Evolutionary conservation across 1,140 invertebrate species (phyloP).

Genomic region (Littorina saxatilis): DNA sequence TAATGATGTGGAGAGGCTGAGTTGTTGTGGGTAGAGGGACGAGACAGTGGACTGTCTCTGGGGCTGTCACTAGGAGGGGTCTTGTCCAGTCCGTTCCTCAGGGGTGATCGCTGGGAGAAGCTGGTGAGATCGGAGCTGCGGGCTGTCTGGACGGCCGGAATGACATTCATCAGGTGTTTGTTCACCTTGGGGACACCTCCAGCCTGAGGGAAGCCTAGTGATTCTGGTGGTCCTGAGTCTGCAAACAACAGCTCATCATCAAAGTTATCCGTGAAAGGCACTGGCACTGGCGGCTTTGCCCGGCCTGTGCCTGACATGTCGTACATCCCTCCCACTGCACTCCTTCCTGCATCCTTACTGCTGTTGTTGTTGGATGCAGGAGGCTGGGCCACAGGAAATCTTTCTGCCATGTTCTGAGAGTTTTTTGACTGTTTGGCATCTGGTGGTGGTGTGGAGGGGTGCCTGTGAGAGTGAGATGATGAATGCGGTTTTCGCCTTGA

Average conservation of each 20-base stretch:
- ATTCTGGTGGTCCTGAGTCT: conserved; percentile 29
- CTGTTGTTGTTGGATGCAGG: not conserved
- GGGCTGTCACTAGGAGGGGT: not conserved
- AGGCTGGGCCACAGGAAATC: not conserved
- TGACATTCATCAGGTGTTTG: conserved; percentile 45
- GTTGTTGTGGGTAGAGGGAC: too few relatives aligned
- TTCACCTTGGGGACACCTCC: not conserved
- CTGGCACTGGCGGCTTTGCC: not conserved
- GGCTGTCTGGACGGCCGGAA: conserved; percentile 63
- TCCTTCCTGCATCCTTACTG: too few relatives aligned
- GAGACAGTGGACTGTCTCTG: not conserved
- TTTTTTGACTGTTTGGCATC: not conserved
- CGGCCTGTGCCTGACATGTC: not conserved
- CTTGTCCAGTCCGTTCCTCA: conserved; percentile 38
- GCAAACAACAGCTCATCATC: conserved; percentile 67
- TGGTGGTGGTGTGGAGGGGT: not conserved
- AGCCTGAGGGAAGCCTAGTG: not conserved
- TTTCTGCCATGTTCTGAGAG: not conserved
- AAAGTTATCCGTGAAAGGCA: conserved; percentile 53
- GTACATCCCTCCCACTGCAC: too few relatives aligned
- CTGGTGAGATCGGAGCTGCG: conserved; percentile 65
- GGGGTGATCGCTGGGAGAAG: conserved; percentile 59
- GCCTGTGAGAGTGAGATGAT: not conserved
- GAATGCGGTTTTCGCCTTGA: too few relatives aligned
- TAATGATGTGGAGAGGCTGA: too few relatives aligned